Evolutionary conservation across 2,888 invertebrate species (phyloP).

Genomic region (Bedellia somnulentella): DNA sequence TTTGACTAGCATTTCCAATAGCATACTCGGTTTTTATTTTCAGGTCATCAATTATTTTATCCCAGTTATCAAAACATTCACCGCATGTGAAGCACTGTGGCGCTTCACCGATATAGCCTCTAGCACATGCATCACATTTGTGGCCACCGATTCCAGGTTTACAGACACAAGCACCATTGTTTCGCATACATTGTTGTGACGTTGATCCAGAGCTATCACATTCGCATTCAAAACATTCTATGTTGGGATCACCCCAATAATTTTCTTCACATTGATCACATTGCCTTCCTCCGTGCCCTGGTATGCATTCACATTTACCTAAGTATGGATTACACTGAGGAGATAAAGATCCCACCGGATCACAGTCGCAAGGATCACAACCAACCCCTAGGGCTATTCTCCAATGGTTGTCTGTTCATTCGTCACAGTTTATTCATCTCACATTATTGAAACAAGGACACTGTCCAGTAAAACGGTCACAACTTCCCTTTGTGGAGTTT

Average conservation of each 20-base stretch:
- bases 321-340: conserved; percentile 83
- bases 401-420: conserved; percentile 91
- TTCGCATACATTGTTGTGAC: conserved; percentile 91
- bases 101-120: conserved; percentile 88
- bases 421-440: conserved; percentile 83
- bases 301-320: conserved; percentile 88
- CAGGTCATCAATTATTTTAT: conserved; percentile 73
- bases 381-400: conserved; percentile 92
- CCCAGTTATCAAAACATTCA: conserved; percentile 99
- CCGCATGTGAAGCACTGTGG: conserved; percentile 94
- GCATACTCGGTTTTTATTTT: conserved; percentile 75
- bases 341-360: conserved; percentile 91
- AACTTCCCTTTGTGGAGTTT: conserved; percentile 73
- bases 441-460: conserved; percentile 96
- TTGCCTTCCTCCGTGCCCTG: conserved; percentile 86
- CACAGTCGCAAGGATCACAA: conserved; percentile 89
- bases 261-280: conserved; percentile 93
- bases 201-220: conserved; percentile 94
- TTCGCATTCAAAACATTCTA: conserved; percentile 94
- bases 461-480: conserved; percentile 85
- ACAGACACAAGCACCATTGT: conserved; percentile 91
- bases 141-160: conserved; percentile 91
- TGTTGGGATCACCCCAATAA: conserved; percentile 92
- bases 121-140: conserved; percentile 93
- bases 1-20: conserved; percentile 86